Evolutionary conservation across 2,113 vertebrate genomes (phyloP), one percentile per base, ranked within the genome.

Genomic region (Diglossa brunneiventris): DNA sequence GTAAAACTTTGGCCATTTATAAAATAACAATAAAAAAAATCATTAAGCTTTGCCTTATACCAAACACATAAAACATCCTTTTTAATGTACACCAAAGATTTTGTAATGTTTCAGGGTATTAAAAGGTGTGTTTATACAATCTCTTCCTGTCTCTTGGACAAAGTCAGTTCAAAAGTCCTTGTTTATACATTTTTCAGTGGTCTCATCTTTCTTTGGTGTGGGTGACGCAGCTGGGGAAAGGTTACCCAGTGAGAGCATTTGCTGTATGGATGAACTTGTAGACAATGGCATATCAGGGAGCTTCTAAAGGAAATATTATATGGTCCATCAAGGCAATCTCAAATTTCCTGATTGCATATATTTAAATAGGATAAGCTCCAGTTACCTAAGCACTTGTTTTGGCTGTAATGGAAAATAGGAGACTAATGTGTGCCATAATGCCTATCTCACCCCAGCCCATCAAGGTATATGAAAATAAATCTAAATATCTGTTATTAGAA

Each of bases 281-380:
- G 97, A 93, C 83, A 5, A 95, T 90, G 95, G 92, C 94, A 91
- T 97, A 97, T 97, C 97, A 96, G 96, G 90, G 92, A 95, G 90
- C 97, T 97, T 97, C 97, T 97, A 91, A 97, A 91, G 97, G 98
- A 98, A 98, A 98, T 98, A 98, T 97, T 98, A 98, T 95, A 98
- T 97, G 95, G 92, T 96, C 98, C 97, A 98, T 97, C 97, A 97
- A 97, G 96, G 83, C 90, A 67, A 95, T 95, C 97, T 98, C 97
- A 97, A 97, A 97, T 98, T 98, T 97, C 97, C 97, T 96, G 97
- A 97, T 97, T 97, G 97, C 97, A 98, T 97, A 97, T 97, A 97
- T 97, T 98, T 97, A 96, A 97, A 96, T 91, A 96, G 97, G 97
- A 97, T 97, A 97, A 97, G 97, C 95, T 98, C 93, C 90, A 75